Percentiles rank a stretch among this genome's conserved stretches.
Evolutionary conservation across 2,797 vertebrate species (phyloP).

Genomic region (Limosa lapponica): DNA sequence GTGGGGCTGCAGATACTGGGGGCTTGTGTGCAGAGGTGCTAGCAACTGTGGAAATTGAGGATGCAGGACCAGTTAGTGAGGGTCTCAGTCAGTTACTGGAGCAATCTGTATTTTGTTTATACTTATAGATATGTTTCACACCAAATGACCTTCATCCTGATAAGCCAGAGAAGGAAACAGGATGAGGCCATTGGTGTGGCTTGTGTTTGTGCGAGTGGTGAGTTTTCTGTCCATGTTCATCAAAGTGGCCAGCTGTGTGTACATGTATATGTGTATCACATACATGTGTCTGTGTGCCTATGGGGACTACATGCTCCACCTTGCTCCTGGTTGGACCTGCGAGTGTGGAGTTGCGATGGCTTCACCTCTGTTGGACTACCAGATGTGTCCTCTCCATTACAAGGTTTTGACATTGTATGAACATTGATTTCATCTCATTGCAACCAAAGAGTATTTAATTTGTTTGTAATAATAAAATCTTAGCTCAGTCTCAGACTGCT

Average conservation of each 20-base stretch:
- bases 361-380: background rate
- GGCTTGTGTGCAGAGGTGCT: background rate
- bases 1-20: background rate
- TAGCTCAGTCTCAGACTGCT: background rate
- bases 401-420: background rate
- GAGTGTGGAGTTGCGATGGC: background rate
- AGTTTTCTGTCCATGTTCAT: background rate
- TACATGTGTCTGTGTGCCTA: background rate
- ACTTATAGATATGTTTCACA: background rate
- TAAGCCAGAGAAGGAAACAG: background rate
- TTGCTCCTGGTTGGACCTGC: background rate
- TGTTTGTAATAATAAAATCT: background rate
- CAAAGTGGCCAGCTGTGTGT: fast-evolving
- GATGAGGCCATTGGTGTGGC: background rate
- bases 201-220: background rate
- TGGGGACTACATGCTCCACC: background rate
- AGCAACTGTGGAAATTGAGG: background rate
- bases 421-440: background rate
- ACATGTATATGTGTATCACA: no score
- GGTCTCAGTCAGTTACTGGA: background rate
- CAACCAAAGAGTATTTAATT: background rate
- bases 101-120: background rate
- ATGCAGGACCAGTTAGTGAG: background rate
- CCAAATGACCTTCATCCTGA: background rate
- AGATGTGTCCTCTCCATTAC: background rate